These are phyloP conservation scores for Columbina picui DNA, from an alignment of 2,113 vertebrate species.

Conservation along the genomic window DNA sequence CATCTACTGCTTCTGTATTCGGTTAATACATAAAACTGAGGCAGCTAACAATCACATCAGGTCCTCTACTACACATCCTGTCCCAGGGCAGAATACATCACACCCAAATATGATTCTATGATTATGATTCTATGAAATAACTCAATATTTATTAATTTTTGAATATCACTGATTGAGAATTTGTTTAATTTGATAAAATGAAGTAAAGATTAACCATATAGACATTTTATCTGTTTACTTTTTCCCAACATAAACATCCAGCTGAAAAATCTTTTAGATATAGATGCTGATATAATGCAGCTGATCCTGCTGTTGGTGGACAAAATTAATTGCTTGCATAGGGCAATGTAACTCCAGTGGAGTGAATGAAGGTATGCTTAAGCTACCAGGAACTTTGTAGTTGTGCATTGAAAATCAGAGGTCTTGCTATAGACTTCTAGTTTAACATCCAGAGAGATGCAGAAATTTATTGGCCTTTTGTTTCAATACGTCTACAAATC, in stretches of 20 bases:
- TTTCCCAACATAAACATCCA: not conserved
- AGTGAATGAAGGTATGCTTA: not conserved
- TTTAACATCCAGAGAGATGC: rapidly evolving
- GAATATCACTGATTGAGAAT: not conserved
- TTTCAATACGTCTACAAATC: not conserved
- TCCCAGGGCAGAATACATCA: not conserved
- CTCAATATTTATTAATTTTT: not conserved
- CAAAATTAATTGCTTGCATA: not conserved
- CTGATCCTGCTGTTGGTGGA: not conserved
- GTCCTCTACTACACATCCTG: rapidly evolving
- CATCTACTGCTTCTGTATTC: rapidly evolving
- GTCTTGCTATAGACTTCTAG: not conserved
- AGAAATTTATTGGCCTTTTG: not conserved
- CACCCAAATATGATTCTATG: not conserved
- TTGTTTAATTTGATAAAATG: not conserved
- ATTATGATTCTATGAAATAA: not conserved
- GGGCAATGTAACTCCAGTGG: not conserved
- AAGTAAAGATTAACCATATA: not conserved
- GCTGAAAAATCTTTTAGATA: not conserved
- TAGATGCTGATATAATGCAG: not conserved
- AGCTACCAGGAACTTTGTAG: not conserved
- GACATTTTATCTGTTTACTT: not conserved
- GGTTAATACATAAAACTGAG: not conserved
- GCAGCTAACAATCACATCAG: not conserved
- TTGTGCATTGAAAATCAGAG: not conserved